These are phyloP conservation scores for Clavelina lepadiformis DNA, from an alignment of 23 tunicate species.

Conservation along the genomic window DNA sequence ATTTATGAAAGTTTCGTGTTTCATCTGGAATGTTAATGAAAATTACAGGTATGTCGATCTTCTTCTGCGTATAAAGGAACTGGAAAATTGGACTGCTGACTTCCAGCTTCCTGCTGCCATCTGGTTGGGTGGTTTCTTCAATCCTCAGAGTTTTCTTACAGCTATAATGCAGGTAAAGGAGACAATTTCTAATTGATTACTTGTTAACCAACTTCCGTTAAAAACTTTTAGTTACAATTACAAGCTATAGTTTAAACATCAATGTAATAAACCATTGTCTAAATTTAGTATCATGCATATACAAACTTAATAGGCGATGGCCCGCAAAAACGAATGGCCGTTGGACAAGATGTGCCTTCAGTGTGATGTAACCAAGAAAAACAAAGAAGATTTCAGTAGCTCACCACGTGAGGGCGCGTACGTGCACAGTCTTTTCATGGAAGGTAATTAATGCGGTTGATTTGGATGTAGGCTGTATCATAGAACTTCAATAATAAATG, in stretches of 20 bases:
- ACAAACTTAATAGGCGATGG: constrained; percentile 91
- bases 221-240: too few species aligned
- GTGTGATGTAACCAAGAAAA: constrained; percentile 95
- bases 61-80: constrained; percentile 74
- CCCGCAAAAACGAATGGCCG: constrained; percentile 98
- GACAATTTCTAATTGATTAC: too few species aligned
- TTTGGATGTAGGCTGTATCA: too few species aligned
- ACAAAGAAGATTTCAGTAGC: constrained; percentile 93
- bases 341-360: constrained; percentile 97
- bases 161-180: constrained; percentile 98
- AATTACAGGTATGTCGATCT: constrained; percentile 83
- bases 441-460: too few species aligned
- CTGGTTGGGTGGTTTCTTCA: constrained; percentile 98
- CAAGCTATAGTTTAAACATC: too few species aligned
- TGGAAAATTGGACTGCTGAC: constrained; percentile 90
- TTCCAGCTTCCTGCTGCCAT: constrained; percentile 93
- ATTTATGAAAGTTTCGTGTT: too few species aligned
- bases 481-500: too few species aligned
- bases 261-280: too few species aligned
- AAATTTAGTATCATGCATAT: too few species aligned
- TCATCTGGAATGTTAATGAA: too few species aligned
- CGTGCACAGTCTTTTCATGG: constrained; percentile 95
- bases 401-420: constrained; percentile 98
- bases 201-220: too few species aligned
- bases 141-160: constrained; percentile 96